phyloP scores from a whole-genome alignment of 2,113 vertebrate species.

The Mormyrus iriodes region DNA sequence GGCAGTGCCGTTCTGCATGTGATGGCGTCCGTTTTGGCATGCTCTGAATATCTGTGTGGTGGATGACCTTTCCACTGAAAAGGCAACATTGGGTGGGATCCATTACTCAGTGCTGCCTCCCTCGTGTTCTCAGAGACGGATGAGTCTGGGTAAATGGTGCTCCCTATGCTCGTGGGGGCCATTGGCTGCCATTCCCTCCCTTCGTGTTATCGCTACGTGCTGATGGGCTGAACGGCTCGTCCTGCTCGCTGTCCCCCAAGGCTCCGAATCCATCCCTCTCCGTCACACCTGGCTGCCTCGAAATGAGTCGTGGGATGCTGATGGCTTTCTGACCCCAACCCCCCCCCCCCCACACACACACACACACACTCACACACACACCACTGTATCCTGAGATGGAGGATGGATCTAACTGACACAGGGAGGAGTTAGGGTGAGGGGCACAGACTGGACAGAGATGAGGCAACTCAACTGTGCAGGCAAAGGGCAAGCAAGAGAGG shows the following conservation, averaged over 20 bases:
- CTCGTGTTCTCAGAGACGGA: slow-evolving; percentile 35
- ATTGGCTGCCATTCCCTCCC: background rate
- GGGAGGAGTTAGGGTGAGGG: background rate
- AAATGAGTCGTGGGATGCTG: background rate
- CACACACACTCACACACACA: too few species aligned
- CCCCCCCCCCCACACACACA: too few species aligned
- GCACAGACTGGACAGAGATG: background rate
- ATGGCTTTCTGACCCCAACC: background rate
- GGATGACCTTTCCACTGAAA: slow-evolving; percentile 40
- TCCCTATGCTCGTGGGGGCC: slow-evolving; percentile 9
- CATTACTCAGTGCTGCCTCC: slow-evolving; percentile 14
- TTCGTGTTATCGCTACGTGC: background rate
- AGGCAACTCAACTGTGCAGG: background rate
- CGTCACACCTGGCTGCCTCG: background rate
- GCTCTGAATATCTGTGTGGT: slow-evolving; percentile 26
- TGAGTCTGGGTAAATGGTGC: slow-evolving; percentile 32
- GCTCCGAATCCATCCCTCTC: background rate
- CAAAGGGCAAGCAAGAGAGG: background rate
- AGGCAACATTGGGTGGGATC: slow-evolving; percentile 21
- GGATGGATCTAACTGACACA: background rate
- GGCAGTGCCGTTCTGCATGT: slow-evolving; percentile 34
- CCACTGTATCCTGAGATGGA: background rate
- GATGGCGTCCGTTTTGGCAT: slow-evolving; percentile 25
- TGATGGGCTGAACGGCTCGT: background rate
- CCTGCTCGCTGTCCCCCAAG: background rate